Conservation (phyloP, 2,113 vertebrate genomes). For the Hassar affinis region DNA sequence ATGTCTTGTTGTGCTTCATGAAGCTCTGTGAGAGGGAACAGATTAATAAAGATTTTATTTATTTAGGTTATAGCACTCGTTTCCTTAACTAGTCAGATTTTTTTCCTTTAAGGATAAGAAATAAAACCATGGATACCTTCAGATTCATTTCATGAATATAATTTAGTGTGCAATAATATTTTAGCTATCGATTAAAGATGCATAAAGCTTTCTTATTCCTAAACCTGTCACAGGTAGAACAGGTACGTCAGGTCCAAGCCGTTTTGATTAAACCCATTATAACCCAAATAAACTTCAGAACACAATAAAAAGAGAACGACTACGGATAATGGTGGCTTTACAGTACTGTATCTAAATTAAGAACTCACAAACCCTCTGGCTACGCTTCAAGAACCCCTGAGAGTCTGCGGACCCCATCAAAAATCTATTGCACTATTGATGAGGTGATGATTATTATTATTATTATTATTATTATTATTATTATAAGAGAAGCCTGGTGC, state of each 20-base stretch:
- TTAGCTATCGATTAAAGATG: background rate
- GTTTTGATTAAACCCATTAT: too few species aligned
- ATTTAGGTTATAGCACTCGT: background rate
- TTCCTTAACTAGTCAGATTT: background rate
- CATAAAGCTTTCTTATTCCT: background rate
- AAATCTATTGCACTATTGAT: background rate
- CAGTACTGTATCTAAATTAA: background rate
- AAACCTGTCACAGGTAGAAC: too few species aligned
- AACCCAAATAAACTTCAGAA: too few species aligned
- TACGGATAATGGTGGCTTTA: background rate
- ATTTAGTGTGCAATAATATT: background rate
- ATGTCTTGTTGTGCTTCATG: conserved; percentile 74
- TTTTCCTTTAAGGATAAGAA: background rate
- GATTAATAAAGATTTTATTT: background rate
- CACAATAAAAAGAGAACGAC: background rate
- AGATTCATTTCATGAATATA: background rate
- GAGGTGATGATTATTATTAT: too few species aligned
- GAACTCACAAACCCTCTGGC: background rate
- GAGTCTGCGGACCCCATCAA: background rate
- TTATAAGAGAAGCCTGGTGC: background rate
- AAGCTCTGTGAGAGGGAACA: conserved; percentile 66
- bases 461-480: too few species aligned
- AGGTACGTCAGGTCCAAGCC: background rate
- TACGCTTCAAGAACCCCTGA: background rate
- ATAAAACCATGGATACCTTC: background rate